Conservation (phyloP, 2,113 vertebrate genomes). For the Hippopotamus amphibius region DNA sequence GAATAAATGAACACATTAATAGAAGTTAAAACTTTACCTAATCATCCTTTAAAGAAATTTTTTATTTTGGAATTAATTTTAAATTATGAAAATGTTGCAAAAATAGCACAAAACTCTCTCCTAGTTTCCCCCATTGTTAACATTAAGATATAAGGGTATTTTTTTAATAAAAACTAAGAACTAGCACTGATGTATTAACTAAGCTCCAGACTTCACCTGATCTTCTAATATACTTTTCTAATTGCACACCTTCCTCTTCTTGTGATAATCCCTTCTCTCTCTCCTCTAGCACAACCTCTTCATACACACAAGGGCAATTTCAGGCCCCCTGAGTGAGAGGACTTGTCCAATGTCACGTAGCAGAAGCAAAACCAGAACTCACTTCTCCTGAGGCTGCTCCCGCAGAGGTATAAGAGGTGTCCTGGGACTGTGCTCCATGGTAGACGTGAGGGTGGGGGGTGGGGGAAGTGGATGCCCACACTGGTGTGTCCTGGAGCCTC, state of each 20-base stretch:
- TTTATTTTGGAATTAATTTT: slow-evolving; percentile 42
- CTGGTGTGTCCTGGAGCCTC: not conserved
- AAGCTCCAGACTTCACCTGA: not conserved
- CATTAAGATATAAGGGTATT: not conserved
- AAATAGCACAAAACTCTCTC: not conserved
- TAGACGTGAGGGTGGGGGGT: not conserved
- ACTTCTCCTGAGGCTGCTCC: not conserved
- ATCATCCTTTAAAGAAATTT: not conserved
- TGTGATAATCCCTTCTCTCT: not conserved
- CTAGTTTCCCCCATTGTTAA: not conserved
- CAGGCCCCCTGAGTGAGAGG: not conserved
- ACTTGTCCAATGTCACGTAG: not conserved
- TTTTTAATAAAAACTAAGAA: not conserved
- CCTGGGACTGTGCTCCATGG: not conserved
- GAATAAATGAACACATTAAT: not conserved
- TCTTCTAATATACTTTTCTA: not conserved
- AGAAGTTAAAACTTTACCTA: slow-evolving; percentile 25
- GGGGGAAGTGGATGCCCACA: not conserved
- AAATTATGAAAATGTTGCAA: slow-evolving; percentile 2
- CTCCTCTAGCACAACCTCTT: not conserved
- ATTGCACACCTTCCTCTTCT: not conserved
- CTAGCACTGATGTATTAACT: not conserved
- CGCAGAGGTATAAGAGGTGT: not conserved
- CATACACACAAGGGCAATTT: not conserved
- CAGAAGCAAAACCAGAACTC: not conserved